phyloP scores from a whole-genome alignment of 92 coral and sea anemone species.

The Zoanthus gigantus region DNA sequence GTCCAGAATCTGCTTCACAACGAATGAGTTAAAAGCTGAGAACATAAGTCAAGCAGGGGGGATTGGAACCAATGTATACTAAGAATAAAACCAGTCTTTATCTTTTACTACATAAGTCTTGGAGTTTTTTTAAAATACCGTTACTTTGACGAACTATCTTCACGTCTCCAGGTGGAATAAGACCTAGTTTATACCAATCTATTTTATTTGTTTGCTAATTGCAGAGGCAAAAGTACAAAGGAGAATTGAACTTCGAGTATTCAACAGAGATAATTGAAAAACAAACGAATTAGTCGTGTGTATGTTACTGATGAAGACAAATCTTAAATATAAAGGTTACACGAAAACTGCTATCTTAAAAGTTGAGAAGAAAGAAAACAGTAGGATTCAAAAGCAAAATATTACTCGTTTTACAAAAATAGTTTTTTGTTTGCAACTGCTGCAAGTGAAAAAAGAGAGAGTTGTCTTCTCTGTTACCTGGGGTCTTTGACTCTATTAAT shows the following conservation, averaged over 20 bases:
- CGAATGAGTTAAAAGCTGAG: no score
- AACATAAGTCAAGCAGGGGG: no score
- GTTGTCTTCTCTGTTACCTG: conserved; percentile 19
- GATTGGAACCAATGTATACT: no score
- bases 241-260: conserved; percentile 7
- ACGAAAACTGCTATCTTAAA: background rate
- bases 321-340: conserved; percentile 14
- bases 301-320: background rate
- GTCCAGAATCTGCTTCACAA: no score
- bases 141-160: no score
- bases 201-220: background rate
- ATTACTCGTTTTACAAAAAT: conserved; percentile 22
- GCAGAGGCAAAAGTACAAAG: conserved; percentile 14
- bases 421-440: conserved; percentile 19
- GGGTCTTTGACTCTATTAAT: conserved; percentile 1
- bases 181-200: no score
- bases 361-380: conserved; percentile 1
- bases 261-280: background rate
- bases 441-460: background rate
- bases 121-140: no score
- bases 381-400: background rate
- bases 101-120: no score
- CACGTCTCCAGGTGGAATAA: no score
- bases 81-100: no score
- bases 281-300: background rate